A percentile compares a stretch with the other conserved stretches of the same genome.
phyloP scores from a whole-genome alignment of 2,797 vertebrate species.

The Pseudochaenichthys georgianus region DNA sequence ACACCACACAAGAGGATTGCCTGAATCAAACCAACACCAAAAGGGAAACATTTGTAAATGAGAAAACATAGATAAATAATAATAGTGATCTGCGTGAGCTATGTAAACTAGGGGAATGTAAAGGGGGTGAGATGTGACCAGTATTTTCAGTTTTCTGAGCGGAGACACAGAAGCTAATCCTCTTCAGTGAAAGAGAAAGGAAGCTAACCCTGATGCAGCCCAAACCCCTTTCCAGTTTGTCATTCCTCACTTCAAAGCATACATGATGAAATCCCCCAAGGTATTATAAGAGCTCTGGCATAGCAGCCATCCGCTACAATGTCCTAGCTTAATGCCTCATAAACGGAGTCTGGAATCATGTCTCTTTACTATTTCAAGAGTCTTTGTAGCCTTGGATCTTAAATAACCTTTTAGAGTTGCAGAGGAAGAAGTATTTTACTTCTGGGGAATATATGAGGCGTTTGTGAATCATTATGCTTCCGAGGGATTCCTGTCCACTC shows the following conservation, averaged over 20 bases:
- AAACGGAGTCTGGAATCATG: conserved; percentile 76
- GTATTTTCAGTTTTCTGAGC: conserved; percentile 53
- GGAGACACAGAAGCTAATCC: conserved; percentile 76
- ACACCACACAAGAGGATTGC: conserved; percentile 23
- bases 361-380: conserved; percentile 63
- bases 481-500: conserved; percentile 36
- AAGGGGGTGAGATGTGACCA: conserved; percentile 52
- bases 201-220: conserved; percentile 73
- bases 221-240: conserved; percentile 76
- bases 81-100: conserved; percentile 53
- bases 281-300: conserved; percentile 81
- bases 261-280: conserved; percentile 82
- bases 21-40: conserved; percentile 4
- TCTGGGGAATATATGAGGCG: conserved; percentile 41
- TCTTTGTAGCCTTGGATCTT: conserved; percentile 63
- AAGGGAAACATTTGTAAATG: background rate
- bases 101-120: conserved; percentile 58
- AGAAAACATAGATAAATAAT: conserved; percentile 21
- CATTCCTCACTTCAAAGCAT: conserved; percentile 85
- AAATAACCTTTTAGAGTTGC: conserved; percentile 62
- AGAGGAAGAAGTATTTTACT: conserved; percentile 52
- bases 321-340: conserved; percentile 78
- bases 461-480: conserved; percentile 55
- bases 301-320: conserved; percentile 71
- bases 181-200: conserved; percentile 69